These are phyloP conservation scores for Prionailurus bengalensis DNA, from an alignment of 2,113 vertebrate genomes.

Conservation along the genomic window DNA sequence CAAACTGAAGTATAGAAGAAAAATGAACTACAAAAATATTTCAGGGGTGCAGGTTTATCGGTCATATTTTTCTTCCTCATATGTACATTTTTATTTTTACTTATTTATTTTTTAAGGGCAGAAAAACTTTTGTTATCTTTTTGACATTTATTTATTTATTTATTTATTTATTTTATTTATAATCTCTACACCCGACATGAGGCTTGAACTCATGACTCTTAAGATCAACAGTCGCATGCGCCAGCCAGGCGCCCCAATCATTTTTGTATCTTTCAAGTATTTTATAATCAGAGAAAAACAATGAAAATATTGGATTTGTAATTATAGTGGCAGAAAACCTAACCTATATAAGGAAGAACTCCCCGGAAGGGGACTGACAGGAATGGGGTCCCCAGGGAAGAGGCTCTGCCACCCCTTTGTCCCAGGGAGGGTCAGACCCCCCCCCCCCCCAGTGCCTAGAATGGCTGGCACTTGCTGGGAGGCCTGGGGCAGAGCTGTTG, in stretches of 20 bases:
- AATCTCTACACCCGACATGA: neutral
- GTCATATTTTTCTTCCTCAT: neutral
- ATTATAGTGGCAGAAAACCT: neutral
- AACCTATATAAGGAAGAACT: neutral
- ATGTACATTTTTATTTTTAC: neutral
- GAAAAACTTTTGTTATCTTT: neutral
- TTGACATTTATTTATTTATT: neutral
- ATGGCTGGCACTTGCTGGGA: neutral
- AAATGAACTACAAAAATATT: neutral
- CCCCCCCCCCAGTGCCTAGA: too few species aligned
- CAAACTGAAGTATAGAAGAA: neutral
- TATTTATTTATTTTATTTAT: too few species aligned
- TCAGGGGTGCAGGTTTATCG: neutral
- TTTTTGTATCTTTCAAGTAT: constrained; percentile 22
- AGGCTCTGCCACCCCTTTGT: fast-evolving
- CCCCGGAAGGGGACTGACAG: neutral
- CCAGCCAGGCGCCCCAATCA: neutral
- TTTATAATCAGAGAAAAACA: neutral
- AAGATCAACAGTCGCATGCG: neutral
- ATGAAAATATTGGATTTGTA: neutral
- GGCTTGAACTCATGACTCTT: neutral
- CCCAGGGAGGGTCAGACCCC: neutral
- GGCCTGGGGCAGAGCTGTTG: fast-evolving
- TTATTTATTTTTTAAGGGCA: neutral
- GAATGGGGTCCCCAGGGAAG: neutral